Evolutionary conservation across 2,888 invertebrate species (phyloP).

Genomic region (Nowickia ferox): DNA sequence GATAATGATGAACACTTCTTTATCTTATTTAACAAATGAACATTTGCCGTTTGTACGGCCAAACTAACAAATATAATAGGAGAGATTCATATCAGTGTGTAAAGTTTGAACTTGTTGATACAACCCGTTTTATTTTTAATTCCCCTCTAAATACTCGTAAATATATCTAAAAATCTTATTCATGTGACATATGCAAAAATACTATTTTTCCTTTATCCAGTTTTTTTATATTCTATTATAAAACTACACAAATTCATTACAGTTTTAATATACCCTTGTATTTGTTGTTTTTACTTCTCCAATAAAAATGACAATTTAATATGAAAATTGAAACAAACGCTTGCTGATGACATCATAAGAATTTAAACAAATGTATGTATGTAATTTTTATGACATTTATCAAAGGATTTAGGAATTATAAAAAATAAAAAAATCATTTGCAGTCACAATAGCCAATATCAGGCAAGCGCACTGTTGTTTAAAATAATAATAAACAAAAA

Average conservation of each 20-base stretch:
- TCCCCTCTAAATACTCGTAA: too few species aligned
- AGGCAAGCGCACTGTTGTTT: background rate
- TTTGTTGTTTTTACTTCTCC: background rate
- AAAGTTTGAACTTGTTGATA: too few species aligned
- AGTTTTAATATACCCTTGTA: slow-evolving; percentile 35
- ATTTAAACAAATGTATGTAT: slow-evolving; percentile 65
- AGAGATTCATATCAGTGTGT: too few species aligned
- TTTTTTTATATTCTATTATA: background rate
- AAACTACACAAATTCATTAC: background rate
- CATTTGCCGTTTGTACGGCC: too few species aligned
- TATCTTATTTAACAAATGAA: too few species aligned
- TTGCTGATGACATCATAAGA: slow-evolving; percentile 69
- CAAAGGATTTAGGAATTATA: slow-evolving; percentile 62
- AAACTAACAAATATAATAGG: too few species aligned
- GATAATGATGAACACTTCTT: too few species aligned
- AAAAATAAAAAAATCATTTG: slow-evolving; percentile 33
- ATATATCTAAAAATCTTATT: background rate
- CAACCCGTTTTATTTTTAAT: too few species aligned
- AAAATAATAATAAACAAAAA: background rate
- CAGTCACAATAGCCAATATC: slow-evolving; percentile 18
- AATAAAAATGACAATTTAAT: slow-evolving; percentile 66
- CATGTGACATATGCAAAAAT: background rate
- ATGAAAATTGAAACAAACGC: slow-evolving; percentile 62
- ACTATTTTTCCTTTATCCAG: background rate
- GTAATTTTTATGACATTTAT: slow-evolving; percentile 69